Base-by-base conservation (phyloP, 2,797 vertebrate species). In the Amblyopsis hoosieri region DNA sequence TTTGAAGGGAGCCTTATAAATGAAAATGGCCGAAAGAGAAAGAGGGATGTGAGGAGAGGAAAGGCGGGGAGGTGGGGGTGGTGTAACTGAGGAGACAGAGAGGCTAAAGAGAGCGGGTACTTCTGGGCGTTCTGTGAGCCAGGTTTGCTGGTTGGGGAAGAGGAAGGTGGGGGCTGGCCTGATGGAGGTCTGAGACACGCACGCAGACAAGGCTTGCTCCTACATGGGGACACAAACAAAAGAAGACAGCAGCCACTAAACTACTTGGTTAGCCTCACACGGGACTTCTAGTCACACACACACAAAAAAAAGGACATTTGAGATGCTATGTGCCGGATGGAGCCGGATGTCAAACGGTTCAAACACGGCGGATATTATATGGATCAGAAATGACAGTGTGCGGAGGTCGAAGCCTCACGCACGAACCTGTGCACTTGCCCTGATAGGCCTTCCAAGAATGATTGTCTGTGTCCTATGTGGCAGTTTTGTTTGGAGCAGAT, bases 111-210 rank as follows among this genome's bases (percentile, higher is more conserved):
- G 71, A 60, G 70, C 14, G 63, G 66, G 80, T 91, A 92, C 90
- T 92, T 91, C 87, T 81, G 82, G 71, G 81, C 71, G 85, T 68
- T 91, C 87, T 87, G 87, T 86, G 71, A 91, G 90, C 89, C 87
- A 88, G 80, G 90, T 85, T 19, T 87, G 90, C 66, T 84, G 85
- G 66, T 83, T 71, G 64, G 84, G 80, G 76, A 80, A 80, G 67
- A 80, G 79, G 87, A 89, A 88, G 79, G 84, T 84, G 78, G 86
- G 81, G 81, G 87, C 68, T 82, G 78, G 78, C 87, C 85, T 86
- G 79, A 83, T 85, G 77, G 85, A 87, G 63, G 67, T 74, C 69
- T 78, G 60, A 79, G 86, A 85, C 84, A 86, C 82, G 71, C 75
- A 71, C 72, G 82, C 77, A 60, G 88, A 80, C 72, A 80, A 82